Evolutionary conservation across 1,140 invertebrate genomes (phyloP), one percentile per base, ranked within the genome.

Genomic region (Scaptodrosophila lebanonensis): DNA sequence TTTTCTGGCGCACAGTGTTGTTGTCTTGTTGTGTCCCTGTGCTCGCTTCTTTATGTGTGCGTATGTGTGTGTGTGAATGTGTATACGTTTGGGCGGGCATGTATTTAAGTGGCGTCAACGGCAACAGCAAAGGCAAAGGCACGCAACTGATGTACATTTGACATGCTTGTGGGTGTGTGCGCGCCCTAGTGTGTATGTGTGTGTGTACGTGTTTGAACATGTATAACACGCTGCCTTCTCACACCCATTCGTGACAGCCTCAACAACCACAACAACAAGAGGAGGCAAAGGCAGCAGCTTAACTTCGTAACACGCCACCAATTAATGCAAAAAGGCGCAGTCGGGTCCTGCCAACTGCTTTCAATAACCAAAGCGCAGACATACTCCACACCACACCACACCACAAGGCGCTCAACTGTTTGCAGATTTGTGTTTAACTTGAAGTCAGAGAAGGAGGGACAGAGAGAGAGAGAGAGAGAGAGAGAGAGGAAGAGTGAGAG

Each of bases 251-350:
- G n/a, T n/a, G n/a, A n/a, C n/a, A n/a, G n/a, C n/a, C n/a, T n/a
- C n/a, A 66, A 43, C 61, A 45, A 62, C 56, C 62, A 62, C 66
- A 57, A 66, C 66, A 62, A 65, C 62, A 49, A 36, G 35, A 33
- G 53, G 39, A 25, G 51, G 45, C 30, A 33, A 33, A 56, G 61
- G 60, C 58, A 53, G 49, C 59, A 66, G 63, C 63, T 66, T 66
- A 66, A 66, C 63, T 66, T 66, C 62, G 62, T 66, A 66, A 66
- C 63, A 66, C 62, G 63, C 63, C 63, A 66, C 63, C 63, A 66
- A 66, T 66, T 66, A 66, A 65, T 65, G 62, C 61, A 36, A 40
- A 43, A 17, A 35, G 9, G 22, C 16, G 47, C 8, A 12, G 30
- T n/a, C n/a, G n/a, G n/a, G n/a, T n/a, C n/a, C n/a, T n/a, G n/a